These are phyloP conservation scores for Tadarida brasiliensis DNA, from an alignment of 2,797 vertebrate species.

Conservation along the genomic window DNA sequence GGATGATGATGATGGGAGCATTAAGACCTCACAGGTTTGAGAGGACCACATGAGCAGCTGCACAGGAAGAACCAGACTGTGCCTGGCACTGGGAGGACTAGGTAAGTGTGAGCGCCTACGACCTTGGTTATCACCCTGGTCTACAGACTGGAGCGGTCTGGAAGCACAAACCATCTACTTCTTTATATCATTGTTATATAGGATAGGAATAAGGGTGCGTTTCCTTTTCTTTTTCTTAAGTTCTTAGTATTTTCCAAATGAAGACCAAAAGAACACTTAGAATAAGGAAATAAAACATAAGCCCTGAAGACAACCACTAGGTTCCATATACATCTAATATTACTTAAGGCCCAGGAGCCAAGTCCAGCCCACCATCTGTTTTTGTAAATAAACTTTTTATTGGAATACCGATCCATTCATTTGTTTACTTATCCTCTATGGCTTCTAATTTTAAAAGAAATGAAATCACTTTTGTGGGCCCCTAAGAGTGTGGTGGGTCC, in stretches of 20 bases:
- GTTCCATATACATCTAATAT: neutral
- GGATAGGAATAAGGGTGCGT: neutral
- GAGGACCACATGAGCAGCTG: neutral
- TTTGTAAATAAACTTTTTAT: conserved; percentile 19
- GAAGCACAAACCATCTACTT: neutral
- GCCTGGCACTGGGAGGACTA: accelerated
- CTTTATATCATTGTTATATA: neutral
- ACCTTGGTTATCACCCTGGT: too few species aligned
- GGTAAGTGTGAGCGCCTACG: accelerated
- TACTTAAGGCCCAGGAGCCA: neutral
- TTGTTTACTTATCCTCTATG: neutral
- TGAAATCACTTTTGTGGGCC: neutral
- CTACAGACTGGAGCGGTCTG: neutral
- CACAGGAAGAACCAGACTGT: neutral
- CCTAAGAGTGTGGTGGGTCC: neutral
- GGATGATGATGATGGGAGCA: neutral
- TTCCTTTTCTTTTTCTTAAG: neutral
- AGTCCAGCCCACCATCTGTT: neutral
- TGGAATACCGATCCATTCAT: neutral
- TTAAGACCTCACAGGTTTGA: too few species aligned
- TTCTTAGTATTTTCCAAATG: neutral
- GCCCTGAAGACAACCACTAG: neutral
- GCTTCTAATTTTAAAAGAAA: neutral
- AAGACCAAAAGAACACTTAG: neutral
- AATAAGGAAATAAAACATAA: neutral